Evolutionary conservation across 2,113 vertebrate species (phyloP).

Genomic region (Callionymus lyra): DNA sequence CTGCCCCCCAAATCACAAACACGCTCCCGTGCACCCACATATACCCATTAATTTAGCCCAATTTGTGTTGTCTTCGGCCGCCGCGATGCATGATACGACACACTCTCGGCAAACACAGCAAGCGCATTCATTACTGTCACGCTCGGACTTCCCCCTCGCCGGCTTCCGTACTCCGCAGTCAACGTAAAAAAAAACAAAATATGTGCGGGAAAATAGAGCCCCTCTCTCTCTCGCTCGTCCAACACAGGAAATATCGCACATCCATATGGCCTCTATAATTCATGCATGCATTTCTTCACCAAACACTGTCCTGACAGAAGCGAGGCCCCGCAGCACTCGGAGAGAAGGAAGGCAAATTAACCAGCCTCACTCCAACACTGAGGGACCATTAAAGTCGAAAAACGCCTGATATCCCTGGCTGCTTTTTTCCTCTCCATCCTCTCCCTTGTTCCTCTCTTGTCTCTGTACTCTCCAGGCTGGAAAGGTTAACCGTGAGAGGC

Average conservation of each 20-base stretch:
- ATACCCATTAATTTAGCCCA: constrained; percentile 57
- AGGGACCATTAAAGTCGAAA: constrained; percentile 61
- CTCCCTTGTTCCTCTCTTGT: constrained; percentile 53
- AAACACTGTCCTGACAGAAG: constrained; percentile 39
- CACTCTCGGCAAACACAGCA: not conserved
- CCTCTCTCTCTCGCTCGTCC: not conserved
- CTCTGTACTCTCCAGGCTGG: constrained; percentile 52
- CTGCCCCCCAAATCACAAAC: constrained; percentile 24
- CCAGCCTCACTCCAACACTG: constrained; percentile 53
- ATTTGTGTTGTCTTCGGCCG: constrained; percentile 53
- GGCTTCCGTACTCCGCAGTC: constrained; percentile 1
- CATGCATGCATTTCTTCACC: constrained; percentile 26
- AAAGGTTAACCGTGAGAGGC: constrained; percentile 66
- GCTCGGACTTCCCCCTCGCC: too few relatives aligned
- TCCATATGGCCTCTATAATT: constrained; percentile 30
- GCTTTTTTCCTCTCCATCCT: constrained; percentile 47
- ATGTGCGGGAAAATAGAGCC: constrained; percentile 3
- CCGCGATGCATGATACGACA: constrained; percentile 35
- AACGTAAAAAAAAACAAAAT: constrained; percentile 8
- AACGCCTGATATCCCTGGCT: constrained; percentile 59
- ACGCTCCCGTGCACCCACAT: constrained; percentile 10
- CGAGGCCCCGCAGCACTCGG: constrained; percentile 42
- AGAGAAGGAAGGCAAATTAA: constrained; percentile 61
- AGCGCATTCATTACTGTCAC: too few relatives aligned
- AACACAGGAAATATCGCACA: constrained; percentile 1